These are phyloP conservation scores for Xiphophorus couchianus DNA, from an alignment of 2,113 vertebrate genomes.

Conservation along the genomic window DNA sequence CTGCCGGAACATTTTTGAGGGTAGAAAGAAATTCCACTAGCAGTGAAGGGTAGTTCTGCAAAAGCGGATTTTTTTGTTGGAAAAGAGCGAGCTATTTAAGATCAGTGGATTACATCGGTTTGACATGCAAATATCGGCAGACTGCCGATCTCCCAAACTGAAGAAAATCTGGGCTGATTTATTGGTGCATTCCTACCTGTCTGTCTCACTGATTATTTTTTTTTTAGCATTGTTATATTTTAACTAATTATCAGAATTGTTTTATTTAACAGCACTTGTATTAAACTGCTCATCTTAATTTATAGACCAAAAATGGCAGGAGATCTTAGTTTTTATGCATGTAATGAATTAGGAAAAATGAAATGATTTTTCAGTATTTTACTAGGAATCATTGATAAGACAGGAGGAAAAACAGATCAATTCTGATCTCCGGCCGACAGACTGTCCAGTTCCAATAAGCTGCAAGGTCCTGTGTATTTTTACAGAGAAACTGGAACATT, in stretches of 20 bases:
- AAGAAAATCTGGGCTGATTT: too few relatives aligned
- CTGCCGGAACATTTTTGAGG: too few relatives aligned
- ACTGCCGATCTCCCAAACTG: too few relatives aligned
- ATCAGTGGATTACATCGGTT: too few relatives aligned
- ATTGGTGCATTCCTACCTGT: too few relatives aligned
- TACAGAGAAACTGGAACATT: neutral
- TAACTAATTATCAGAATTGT: neutral
- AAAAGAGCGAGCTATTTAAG: too few relatives aligned
- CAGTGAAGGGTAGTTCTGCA: too few relatives aligned
- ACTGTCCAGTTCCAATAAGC: neutral
- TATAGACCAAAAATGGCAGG: neutral
- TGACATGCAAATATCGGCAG: too few relatives aligned
- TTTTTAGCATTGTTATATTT: neutral
- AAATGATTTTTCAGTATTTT: neutral
- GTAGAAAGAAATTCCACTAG: too few relatives aligned
- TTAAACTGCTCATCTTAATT: neutral
- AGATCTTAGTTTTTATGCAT: neutral
- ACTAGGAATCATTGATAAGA: neutral
- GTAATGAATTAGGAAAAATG: neutral
- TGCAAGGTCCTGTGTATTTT: neutral
- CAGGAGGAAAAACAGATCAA: neutral
- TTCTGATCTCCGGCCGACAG: neutral
- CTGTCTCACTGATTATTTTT: neutral
- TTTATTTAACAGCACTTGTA: neutral
- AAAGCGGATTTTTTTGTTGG: too few relatives aligned